These are phyloP conservation scores for Stenchaetothrips biformis DNA, from an alignment of 2,888 invertebrate species.

Conservation along the genomic window DNA sequence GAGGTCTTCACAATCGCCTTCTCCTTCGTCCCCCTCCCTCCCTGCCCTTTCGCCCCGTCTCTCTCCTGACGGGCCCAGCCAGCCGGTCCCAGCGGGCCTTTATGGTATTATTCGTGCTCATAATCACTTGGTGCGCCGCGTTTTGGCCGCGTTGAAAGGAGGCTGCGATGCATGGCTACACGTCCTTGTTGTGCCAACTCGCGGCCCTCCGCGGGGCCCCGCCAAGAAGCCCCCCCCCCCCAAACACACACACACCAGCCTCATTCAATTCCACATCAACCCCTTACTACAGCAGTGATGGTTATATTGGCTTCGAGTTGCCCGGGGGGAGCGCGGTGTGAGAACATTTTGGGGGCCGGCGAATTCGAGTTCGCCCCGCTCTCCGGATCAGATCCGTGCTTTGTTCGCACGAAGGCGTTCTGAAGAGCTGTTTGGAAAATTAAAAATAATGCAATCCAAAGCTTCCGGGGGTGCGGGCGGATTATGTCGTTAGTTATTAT, in stretches of 20 bases:
- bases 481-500: no score
- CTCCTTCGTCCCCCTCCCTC: neutral
- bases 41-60: neutral
- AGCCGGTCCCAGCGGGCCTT: neutral
- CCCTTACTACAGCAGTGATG: neutral
- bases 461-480: no score
- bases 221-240: neutral
- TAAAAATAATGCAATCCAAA: no score
- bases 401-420: no score
- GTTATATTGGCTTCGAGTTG: constrained; percentile 19
- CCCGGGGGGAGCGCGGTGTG: neutral
- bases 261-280: no score
- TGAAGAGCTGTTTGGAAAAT: no score
- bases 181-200: constrained; percentile 13
- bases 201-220: neutral
- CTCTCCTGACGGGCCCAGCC: neutral
- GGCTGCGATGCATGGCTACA: neutral
- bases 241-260: no score
- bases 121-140: neutral
- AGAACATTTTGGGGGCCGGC: no score
- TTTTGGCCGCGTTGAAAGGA: neutral
- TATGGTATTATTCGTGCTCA: constrained; percentile 13
- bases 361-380: no score
- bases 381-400: no score
- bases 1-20: no score